phyloP scores from a whole-genome alignment of 64 coral and sea anemone species.

The Acropora tenuis region DNA sequence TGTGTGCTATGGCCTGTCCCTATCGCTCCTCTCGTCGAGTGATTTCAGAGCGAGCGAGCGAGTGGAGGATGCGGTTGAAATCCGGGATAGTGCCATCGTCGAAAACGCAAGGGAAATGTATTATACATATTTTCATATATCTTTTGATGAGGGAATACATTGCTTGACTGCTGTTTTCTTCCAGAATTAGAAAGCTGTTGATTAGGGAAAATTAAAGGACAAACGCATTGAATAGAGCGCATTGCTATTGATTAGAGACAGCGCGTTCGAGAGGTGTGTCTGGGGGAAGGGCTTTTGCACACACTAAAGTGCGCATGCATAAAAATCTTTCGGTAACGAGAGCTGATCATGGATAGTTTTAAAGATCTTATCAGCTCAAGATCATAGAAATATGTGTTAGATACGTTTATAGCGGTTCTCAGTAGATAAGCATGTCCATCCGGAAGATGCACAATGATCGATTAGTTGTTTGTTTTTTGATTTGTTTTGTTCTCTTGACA shows the following conservation, averaged over 20 bases:
- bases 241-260: not conserved
- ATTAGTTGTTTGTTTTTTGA: not conserved
- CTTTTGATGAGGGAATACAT: too few species aligned
- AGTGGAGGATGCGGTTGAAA: too few species aligned
- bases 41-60: too few species aligned
- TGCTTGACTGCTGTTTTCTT: not conserved
- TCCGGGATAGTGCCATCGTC: too few species aligned
- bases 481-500: not conserved
- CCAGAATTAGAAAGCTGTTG: not conserved
- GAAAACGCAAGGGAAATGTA: too few species aligned
- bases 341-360: too few species aligned
- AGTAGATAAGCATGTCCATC: not conserved
- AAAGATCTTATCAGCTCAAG: not conserved
- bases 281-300: not conserved
- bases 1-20: too few species aligned
- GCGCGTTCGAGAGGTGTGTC: not conserved
- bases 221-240: not conserved
- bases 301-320: not conserved
- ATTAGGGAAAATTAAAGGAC: not conserved
- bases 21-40: too few species aligned
- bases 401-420: not conserved
- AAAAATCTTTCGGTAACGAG: not conserved
- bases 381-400: not conserved
- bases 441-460: not conserved
- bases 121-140: too few species aligned